phyloP scores from a whole-genome alignment of 2,797 vertebrate genomes.

The Phylloscopus collybita region DNA sequence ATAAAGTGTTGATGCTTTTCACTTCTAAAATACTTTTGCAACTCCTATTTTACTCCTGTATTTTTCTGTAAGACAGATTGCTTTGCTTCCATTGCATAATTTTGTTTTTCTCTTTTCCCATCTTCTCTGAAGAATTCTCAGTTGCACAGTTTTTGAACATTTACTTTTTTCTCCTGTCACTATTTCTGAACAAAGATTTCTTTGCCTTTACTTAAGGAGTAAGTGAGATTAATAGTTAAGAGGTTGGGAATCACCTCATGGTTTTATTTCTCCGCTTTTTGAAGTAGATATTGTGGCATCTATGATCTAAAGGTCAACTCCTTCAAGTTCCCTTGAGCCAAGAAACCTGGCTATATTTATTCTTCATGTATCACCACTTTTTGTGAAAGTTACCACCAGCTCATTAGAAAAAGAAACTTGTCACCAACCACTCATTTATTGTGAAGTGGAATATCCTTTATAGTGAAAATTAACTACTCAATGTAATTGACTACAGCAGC shows the following conservation, averaged over 20 bases:
- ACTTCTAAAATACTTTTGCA: neutral
- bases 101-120: neutral
- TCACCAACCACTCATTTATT: neutral
- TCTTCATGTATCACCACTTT: neutral
- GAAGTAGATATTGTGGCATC: neutral
- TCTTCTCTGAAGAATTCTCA: neutral
- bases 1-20: neutral
- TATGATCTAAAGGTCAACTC: neutral
- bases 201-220: neutral
- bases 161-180: neutral
- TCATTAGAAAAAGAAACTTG: neutral
- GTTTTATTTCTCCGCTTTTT: neutral
- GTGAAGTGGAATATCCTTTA: neutral
- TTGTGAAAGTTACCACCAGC: neutral
- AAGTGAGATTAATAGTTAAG: neutral
- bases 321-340: neutral
- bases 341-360: neutral
- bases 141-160: neutral
- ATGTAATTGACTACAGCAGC: neutral
- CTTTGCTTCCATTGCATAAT: neutral
- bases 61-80: neutral
- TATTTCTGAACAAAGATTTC: neutral
- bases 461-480: neutral
- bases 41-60: neutral
- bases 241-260: neutral